Base-by-base conservation (phyloP, 2,888 invertebrate species). In the Bimastos eiseni region DNA sequence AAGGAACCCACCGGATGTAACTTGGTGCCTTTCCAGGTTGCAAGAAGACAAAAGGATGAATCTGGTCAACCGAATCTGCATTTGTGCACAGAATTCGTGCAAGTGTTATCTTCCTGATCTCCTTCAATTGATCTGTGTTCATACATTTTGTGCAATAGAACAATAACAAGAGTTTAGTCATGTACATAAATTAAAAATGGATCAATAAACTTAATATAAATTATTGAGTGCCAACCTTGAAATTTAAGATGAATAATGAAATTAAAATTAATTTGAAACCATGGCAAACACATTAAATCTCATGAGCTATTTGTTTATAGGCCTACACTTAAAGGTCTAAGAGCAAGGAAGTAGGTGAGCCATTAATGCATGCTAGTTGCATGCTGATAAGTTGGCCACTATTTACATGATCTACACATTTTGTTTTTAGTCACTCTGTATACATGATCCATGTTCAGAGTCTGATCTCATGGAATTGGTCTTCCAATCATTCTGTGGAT, bases 71-170 rank as follows among this genome's bases (percentile, higher is more conserved):
- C 11, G 88, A 90, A 90, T 92, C 92, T 36, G 88, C 89, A 55
- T 92, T 92, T 33, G 37, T 84, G 88, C 92, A 92, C 36, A 92
- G 19, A 15, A 92, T 83, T 44, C 90, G 37, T 33, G 92, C 90
- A 34, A 92, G 41, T 15, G 89, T 89, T 30, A 91, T 38, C 88
- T 92, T 92, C 36, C 91, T 33, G 38, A 92, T 92, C 89, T 92
- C 92, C 13, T 70, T 34, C 70, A 92, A 90, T 89, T 92, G 92
- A n/a, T 49, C 92, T 92, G 34, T 36, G n/a, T 70, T 70, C 30
- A 70, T 13, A n/a, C 70, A 70, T 70, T 70, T 70, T 1, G 70
- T 70, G n/a, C 6, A 70, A 70, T n/a, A n/a, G 30, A 70, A 70
- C 70, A 3, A n/a, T 70, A 70, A 70, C n/a, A n/a, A 55, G 55